Base-by-base conservation (phyloP, 2,888 invertebrate species). In the Lasioglossum figueresi region DNA sequence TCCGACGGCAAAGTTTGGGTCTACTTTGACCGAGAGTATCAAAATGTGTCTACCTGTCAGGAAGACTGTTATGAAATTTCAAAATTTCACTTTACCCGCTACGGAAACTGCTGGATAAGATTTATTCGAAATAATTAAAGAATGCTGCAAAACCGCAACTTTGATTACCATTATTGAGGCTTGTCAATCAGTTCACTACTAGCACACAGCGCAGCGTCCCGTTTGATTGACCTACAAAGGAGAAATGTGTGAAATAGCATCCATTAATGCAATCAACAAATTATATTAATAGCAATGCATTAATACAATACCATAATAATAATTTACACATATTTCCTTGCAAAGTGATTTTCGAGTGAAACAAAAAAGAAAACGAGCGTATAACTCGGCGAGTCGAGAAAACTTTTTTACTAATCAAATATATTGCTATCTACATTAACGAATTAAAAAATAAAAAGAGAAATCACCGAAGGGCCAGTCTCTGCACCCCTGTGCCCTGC, bases 401-500 rank as follows among this genome's bases (percentile, higher is more conserved):
- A 37, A 68, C 68, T 37, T 68, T 68, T 68, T 37, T 8, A 37
- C 31, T 68, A 68, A 68, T 68, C 37, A 34, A 59, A 63, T 48
- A 45, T 73, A 74, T 72, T 45, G 31, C 12, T 37, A 43, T 66
- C 45, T 31, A 4, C 66, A 70, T 37, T 34, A 43, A 19, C 14
- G 40, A 59, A 37, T 45, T 10, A 31, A 45, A 45, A 75, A n/a
- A 68, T 52, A 73, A n/a, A 75, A 70, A 73, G 56, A 70, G 79
- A 77, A 76, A 79, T 77, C 68, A 79, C 56, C 78, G 68, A 83
- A 82, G 80, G 88, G 88, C 74, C 84, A n/a, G 59, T 37, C 82
- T 87, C 80, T 84, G 82, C 80, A 82, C 84, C 85, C 91, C 91
- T 92, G 89, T 84, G 83, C 91, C 92, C 92, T 91, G 90, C 90